These are phyloP conservation scores for Vireo altiloquus DNA, from an alignment of 2,113 vertebrate species.

Conservation along the genomic window DNA sequence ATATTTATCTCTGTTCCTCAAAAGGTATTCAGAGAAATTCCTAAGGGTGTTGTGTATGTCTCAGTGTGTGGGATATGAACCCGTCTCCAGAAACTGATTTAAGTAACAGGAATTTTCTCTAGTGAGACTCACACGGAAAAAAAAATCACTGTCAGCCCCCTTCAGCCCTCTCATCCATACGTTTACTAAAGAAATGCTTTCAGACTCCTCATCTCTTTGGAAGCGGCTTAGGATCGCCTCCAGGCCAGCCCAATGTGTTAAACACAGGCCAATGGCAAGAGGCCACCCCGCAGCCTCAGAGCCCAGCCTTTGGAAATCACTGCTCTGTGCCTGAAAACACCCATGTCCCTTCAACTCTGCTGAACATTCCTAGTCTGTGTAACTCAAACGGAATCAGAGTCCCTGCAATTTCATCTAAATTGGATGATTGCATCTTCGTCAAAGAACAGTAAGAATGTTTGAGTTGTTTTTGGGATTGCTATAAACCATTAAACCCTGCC, in stretches of 20 bases:
- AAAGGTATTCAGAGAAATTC: not conserved
- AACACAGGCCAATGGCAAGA: not conserved
- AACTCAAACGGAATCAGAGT: not conserved
- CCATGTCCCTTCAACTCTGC: not conserved
- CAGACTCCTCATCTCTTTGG: not conserved
- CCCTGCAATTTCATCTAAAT: not conserved
- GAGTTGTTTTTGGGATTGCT: not conserved
- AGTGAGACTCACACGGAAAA: not conserved
- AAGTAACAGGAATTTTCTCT: not conserved
- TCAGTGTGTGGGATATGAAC: not conserved
- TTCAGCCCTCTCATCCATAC: not conserved
- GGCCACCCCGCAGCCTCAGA: not conserved
- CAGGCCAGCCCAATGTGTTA: not conserved
- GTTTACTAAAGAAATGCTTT: not conserved
- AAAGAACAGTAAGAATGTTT: not conserved
- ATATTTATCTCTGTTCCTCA: not conserved
- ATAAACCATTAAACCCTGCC: not conserved
- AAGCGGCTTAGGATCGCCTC: not conserved
- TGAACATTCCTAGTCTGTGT: not conserved
- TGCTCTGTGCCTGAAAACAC: not conserved
- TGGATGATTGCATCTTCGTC: not conserved
- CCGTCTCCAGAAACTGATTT: not conserved
- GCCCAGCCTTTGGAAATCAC: not conserved
- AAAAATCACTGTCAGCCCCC: rapidly evolving
- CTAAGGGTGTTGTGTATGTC: not conserved